Evolutionary conservation across 2,113 vertebrate genomes (phyloP).

Genomic region (Pelmatolapia mariae): DNA sequence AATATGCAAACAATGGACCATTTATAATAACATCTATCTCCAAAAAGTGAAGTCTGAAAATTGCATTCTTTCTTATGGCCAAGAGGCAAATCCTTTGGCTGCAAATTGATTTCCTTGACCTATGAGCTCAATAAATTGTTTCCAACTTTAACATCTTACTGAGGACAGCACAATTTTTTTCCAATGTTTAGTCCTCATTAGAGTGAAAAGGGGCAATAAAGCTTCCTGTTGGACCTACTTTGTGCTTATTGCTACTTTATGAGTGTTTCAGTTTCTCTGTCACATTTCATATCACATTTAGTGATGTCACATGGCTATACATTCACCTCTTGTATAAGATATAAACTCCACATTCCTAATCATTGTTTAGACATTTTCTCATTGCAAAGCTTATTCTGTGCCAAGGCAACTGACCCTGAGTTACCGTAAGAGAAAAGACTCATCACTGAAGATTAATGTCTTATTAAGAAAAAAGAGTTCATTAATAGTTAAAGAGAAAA

Average conservation of each 20-base stretch:
- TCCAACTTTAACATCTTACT: background rate
- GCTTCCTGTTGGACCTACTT: background rate
- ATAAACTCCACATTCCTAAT: background rate
- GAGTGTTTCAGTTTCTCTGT: background rate
- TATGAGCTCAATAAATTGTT: background rate
- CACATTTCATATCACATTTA: background rate
- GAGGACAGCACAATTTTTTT: background rate
- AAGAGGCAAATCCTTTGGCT: background rate
- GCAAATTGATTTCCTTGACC: background rate
- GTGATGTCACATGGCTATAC: background rate
- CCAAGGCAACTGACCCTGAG: background rate
- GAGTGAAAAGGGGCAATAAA: background rate
- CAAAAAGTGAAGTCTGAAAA: background rate
- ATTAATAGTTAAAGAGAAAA: background rate
- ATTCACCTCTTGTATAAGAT: background rate
- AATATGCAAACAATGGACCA: background rate
- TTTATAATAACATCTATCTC: background rate
- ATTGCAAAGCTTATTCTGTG: background rate
- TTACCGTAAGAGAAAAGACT: background rate
- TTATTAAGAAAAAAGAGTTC: background rate
- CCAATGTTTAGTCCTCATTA: background rate
- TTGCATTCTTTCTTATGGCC: background rate
- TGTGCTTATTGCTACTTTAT: background rate
- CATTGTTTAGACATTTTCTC: background rate
- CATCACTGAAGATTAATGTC: background rate